These are phyloP conservation scores for Yasuhikotakia modesta DNA, from an alignment of 2,797 vertebrate genomes.

Conservation along the genomic window DNA sequence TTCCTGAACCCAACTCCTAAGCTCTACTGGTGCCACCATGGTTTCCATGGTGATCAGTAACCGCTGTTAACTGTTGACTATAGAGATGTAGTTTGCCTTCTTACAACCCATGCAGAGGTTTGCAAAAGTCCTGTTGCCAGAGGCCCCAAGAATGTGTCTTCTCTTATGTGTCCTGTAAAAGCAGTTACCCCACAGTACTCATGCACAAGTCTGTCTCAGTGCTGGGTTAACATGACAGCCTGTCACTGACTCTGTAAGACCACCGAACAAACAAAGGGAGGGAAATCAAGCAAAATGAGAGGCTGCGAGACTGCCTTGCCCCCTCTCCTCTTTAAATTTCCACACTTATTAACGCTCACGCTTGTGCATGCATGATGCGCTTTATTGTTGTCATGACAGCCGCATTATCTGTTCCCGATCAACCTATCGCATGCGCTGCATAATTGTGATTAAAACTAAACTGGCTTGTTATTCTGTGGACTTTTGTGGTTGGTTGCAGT, in stretches of 20 bases:
- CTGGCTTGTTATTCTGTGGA: constrained; percentile 37
- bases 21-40: background rate
- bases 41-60: background rate
- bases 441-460: constrained; percentile 51
- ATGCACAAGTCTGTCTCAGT: constrained; percentile 54
- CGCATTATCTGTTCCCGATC: constrained; percentile 56
- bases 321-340: constrained; percentile 49
- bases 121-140: background rate
- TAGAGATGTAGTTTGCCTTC: background rate
- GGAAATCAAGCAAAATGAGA: constrained; percentile 67
- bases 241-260: constrained; percentile 71
- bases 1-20: background rate
- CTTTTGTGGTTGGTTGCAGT: constrained; percentile 43
- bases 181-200: constrained; percentile 43
- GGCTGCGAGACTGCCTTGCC: constrained; percentile 54
- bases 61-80: background rate
- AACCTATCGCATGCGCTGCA: background rate
- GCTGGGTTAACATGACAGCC: constrained; percentile 72
- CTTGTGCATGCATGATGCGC: constrained; percentile 51
- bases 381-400: constrained; percentile 75
- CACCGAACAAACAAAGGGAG: constrained; percentile 70
- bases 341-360: constrained; percentile 66
- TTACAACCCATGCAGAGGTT: background rate
- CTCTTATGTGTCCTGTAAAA: constrained; percentile 39
- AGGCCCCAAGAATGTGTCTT: constrained; percentile 27